A percentile compares a stretch with the other conserved stretches of the same genome.
These are phyloP conservation scores for Oligia strigilis DNA, from an alignment of 2,888 invertebrate genomes.

Conservation along the genomic window DNA sequence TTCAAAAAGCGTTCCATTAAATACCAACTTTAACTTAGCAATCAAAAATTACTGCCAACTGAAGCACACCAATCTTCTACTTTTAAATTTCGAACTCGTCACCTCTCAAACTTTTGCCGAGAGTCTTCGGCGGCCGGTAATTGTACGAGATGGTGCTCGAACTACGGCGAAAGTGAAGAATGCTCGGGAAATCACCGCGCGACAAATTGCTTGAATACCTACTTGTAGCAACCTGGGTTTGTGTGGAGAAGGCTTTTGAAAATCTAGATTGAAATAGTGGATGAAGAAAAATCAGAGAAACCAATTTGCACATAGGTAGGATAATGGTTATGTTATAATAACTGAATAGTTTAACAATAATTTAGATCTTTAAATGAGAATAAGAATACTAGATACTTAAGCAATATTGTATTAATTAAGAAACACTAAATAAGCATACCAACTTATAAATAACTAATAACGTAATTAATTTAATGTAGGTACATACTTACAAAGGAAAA, in stretches of 20 bases:
- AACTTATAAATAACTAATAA: neutral
- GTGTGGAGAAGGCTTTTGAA: slow-evolving; percentile 50
- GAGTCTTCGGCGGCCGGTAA: slow-evolving; percentile 63
- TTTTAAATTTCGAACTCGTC: slow-evolving; percentile 61
- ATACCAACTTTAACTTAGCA: slow-evolving; percentile 12
- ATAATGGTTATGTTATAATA: neutral
- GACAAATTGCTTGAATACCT: slow-evolving; percentile 73
- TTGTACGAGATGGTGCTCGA: slow-evolving; percentile 72
- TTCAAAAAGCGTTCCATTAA: slow-evolving; percentile 20
- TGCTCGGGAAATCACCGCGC: slow-evolving; percentile 78
- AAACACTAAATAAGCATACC: neutral
- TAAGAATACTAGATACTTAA: neutral
- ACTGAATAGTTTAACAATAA: neutral
- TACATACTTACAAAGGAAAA: too few species aligned
- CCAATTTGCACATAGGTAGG: neutral
- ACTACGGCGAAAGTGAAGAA: slow-evolving; percentile 77
- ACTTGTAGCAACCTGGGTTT: slow-evolving; percentile 34
- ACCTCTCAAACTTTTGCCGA: slow-evolving; percentile 59
- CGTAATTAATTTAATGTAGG: too few species aligned
- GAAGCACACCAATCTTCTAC: slow-evolving; percentile 51
- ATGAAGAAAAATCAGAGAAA: neutral
- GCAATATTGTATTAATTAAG: neutral
- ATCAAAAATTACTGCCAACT: slow-evolving; percentile 38
- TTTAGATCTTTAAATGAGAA: neutral
- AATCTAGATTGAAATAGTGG: neutral